Evolutionary conservation across 2,113 vertebrate genomes (phyloP), one percentile per base, ranked within the genome.

Genomic region (Silurus glanis): DNA sequence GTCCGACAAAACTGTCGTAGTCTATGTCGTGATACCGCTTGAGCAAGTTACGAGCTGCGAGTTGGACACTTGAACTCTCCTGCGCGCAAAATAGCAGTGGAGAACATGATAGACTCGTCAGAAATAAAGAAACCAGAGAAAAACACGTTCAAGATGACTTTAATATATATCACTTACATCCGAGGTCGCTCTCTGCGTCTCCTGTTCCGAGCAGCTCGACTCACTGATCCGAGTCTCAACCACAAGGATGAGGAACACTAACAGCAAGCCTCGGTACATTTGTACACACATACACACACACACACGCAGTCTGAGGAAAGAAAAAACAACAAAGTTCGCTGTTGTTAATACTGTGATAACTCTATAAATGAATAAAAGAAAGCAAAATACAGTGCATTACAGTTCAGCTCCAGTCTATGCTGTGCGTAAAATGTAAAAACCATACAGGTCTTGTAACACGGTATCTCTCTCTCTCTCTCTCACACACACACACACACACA

Each of bases 1-100:
- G 89, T 76, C 95, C 95, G 62, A 97, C 95, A 91, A 98, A 93
- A 87, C 94, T 96, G 91, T 97, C 96, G 88, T 96, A 96, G 88
- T 96, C 96, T 89, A 95, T 90, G 4, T 96, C 94, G 83, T 94
- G 94, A 19, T 95, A 95, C 66, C 94, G 92, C 92, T 94, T 96
- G 71, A 96, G 90, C 87, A 96, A 88, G 6, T 92, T 94, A 0
- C 92, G 91, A 78, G 96, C 93, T n/a, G 95, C 85, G 59, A 89
- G 93, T n/a, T 93, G 93, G 74, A 94, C 88, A 80, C 90, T 92
- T 45, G 45, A 64, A 61, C 85, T 90, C 82, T 95, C 94, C 94
- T 94, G 91, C n/a, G 0, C 47, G 0, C 28, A 82, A 10, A 49
- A 21, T 13, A 9, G 14, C 0, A 67, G 14, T 25, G 62, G 59